Conservation (phyloP, 2,888 invertebrate genomes). For the Ormyrus labotus region DNA sequence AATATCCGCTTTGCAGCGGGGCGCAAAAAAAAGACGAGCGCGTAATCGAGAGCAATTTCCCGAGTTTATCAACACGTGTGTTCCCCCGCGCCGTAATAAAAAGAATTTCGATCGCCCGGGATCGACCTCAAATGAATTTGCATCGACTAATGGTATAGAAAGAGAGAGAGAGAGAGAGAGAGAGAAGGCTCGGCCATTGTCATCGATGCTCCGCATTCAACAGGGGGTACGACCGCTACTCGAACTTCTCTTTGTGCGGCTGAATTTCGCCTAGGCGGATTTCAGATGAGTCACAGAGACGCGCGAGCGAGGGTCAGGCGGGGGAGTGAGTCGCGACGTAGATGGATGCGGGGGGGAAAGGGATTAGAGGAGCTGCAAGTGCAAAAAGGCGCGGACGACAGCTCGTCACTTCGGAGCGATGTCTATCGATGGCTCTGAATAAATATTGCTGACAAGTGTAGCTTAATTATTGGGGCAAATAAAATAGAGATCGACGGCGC, state of each 20-base stretch:
- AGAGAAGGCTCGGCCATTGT: neutral
- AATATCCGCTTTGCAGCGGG: no score
- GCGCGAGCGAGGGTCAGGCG: neutral
- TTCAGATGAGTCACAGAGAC: slow-evolving; percentile 36
- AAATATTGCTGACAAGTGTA: neutral
- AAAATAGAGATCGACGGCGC: neutral
- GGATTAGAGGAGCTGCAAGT: neutral
- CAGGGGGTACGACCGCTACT: slow-evolving; percentile 1
- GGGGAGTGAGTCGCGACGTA: neutral
- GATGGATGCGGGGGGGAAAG: neutral
- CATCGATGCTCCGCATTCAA: slow-evolving; percentile 11
- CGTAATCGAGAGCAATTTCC: slow-evolving; percentile 5
- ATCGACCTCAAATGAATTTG: slow-evolving; percentile 21
- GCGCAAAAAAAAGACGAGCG: neutral
- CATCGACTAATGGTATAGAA: slow-evolving; percentile 19
- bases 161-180: no score
- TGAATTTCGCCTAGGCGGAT: slow-evolving; percentile 38
- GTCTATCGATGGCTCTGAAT: neutral
- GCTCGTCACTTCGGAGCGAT: neutral
- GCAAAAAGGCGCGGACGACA: neutral
- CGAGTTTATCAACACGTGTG: slow-evolving; percentile 21
- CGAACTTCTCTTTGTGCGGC: neutral
- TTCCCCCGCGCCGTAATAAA: neutral
- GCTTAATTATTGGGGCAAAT: neutral
- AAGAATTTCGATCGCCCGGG: slow-evolving; percentile 22